Evolutionary conservation across 2,797 vertebrate genomes (phyloP).

Genomic region (Balearica regulorum): DNA sequence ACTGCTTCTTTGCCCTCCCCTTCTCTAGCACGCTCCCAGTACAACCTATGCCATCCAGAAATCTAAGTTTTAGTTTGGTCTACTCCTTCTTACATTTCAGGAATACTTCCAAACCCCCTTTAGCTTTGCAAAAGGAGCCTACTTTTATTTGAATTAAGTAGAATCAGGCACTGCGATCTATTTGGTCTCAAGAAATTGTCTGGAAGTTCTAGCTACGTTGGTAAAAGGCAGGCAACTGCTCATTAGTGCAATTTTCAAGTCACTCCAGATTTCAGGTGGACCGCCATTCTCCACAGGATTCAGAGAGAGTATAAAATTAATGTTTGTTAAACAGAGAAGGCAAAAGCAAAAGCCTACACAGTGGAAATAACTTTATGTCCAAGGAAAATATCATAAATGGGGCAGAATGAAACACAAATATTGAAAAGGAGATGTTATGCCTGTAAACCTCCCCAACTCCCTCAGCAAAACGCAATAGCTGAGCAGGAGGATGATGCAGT

Average conservation of each 20-base stretch:
- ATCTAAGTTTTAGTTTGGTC: not conserved
- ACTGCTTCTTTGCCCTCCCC: not conserved
- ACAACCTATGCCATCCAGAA: not conserved
- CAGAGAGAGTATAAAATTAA: not conserved
- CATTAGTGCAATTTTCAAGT: not conserved
- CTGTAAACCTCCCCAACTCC: not conserved
- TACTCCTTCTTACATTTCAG: not conserved
- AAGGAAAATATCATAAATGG: not conserved
- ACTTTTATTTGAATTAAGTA: not conserved
- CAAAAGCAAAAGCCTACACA: not conserved
- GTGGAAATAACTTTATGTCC: not conserved
- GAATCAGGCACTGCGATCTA: not conserved
- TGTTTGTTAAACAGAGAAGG: not conserved
- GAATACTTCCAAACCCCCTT: not conserved
- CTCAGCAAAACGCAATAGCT: not conserved
- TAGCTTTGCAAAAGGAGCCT: not conserved
- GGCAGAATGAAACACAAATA: not conserved
- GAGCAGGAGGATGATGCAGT: not conserved
- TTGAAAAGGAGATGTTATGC: not conserved
- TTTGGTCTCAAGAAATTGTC: not conserved
- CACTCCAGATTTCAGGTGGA: not conserved
- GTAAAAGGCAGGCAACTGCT: not conserved
- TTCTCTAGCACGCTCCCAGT: not conserved
- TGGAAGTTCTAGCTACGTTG: not conserved
- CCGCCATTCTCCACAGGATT: not conserved